These are phyloP conservation scores for Rotaria macrura DNA, from an alignment of 2,888 invertebrate genomes.

Conservation along the genomic window DNA sequence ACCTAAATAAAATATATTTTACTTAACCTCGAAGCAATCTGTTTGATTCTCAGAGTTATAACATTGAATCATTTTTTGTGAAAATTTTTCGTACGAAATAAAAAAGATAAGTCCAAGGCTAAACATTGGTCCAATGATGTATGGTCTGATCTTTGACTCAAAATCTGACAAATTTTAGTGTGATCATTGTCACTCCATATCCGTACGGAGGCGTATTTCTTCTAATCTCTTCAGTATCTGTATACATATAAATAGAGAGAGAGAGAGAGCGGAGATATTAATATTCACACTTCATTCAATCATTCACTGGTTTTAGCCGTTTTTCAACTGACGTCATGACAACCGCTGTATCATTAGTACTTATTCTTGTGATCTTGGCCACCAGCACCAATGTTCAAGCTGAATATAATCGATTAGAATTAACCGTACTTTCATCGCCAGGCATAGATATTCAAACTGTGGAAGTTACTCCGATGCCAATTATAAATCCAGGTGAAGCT, in stretches of 20 bases:
- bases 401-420: background rate
- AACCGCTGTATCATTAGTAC: no score
- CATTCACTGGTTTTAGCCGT: background rate
- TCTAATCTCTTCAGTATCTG: background rate
- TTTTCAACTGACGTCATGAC: background rate
- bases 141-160: background rate
- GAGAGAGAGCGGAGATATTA: no score
- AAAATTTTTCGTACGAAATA: background rate
- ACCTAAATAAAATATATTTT: background rate
- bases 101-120: background rate
- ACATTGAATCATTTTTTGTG: background rate
- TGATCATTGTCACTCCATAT: background rate
- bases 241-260: background rate
- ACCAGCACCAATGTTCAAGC: background rate
- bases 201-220: no score
- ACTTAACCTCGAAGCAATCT: background rate
- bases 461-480: slow-evolving; percentile 27
- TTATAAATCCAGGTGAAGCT: slow-evolving; percentile 25
- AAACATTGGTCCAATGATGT: background rate
- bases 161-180: background rate
- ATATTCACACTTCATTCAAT: background rate
- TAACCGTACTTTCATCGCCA: background rate
- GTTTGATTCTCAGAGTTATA: background rate
- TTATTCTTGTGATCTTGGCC: background rate
- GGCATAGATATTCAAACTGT: background rate